These are phyloP conservation scores for Creontiades dilutus DNA, from an alignment of 2,888 invertebrate species.

Conservation along the genomic window DNA sequence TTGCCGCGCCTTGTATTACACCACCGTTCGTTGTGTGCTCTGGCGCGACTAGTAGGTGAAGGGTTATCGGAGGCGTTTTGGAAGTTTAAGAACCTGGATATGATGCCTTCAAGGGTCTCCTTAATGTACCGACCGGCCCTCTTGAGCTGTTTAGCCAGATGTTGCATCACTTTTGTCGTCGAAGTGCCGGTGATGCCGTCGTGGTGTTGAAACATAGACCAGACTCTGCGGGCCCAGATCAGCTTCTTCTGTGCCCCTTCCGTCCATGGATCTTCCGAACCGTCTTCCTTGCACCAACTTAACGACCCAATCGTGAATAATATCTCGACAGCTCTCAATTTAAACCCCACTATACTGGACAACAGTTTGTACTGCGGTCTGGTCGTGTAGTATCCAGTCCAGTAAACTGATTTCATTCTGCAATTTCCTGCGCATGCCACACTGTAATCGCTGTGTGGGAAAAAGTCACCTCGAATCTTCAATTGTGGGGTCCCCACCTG, in stretches of 20 bases:
- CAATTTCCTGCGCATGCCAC: neutral
- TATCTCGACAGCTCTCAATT: conserved; percentile 72
- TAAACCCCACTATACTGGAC: conserved; percentile 63
- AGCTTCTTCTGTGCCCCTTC: conserved; percentile 57
- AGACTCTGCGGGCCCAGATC: conserved; percentile 61
- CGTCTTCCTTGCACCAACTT: neutral
- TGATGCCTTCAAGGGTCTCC: neutral
- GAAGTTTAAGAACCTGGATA: conserved; percentile 33
- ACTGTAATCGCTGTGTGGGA: conserved; percentile 71
- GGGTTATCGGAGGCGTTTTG: neutral
- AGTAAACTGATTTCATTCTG: conserved; percentile 52
- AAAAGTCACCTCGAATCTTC: conserved; percentile 73
- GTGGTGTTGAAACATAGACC: conserved; percentile 73
- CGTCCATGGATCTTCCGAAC: neutral
- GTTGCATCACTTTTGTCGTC: conserved; percentile 70
- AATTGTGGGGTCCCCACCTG: conserved; percentile 52
- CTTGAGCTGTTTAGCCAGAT: conserved; percentile 66
- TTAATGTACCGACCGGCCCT: conserved; percentile 52
- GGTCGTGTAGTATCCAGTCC: conserved; percentile 73
- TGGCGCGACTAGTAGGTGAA: neutral
- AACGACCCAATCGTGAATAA: conserved; percentile 65
- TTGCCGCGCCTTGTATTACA: neutral
- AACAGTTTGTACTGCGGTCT: conserved; percentile 72
- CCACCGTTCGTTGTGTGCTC: too few species aligned
- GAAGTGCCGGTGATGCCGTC: conserved; percentile 74